Base-by-base conservation (phyloP, 2,113 vertebrate genomes). In the Vimba vimba region DNA sequence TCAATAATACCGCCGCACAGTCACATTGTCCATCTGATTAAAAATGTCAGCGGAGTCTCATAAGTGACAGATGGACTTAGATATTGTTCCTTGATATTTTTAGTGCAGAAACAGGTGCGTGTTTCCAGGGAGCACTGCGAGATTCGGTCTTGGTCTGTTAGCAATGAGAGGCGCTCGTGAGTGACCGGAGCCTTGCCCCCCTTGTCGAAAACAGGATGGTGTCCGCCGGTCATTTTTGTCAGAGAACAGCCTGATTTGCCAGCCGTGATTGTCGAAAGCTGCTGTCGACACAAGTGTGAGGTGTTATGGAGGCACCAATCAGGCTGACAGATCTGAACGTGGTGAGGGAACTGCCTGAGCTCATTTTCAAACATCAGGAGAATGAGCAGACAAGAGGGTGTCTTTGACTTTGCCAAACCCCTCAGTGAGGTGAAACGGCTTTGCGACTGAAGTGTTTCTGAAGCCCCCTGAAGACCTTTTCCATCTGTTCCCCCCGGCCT, bases 21-120 rank as follows among this genome's bases (percentile, higher is more conserved):
- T 94, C 79, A 55, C 60, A 93, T 93, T 89, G 86, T 55, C 89
- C 91, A 86, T 91, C 92, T 93, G 92, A 95, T 95, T 94, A 93
- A 93, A 94, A 93, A 93, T 92, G 91, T 93, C 94, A 93, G 91
- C 11, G 15, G 90, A 88, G 88, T 91, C 92, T 91, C 91, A 85
- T 88, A 91, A 92, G 91, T 94, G 94, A 94, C 91, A 93, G 92
- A 93, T 94, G 94, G 93, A 87, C 89, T 89, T 91, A 90, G 87
- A 90, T 92, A 87, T 89, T 91, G 88, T 93, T 92, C 91, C 89
- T 86, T 74, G 87, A 90, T 94, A 93, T 93, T 95, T 94, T 91
- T 92, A 91, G 91, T 91, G 88, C 90, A 89, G 91, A 91, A 92
- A 94, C 94, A 94, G 93, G 93, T 95, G 93, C 90, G 88, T 84